Conservation (phyloP, 2,797 vertebrate species). For the Macroramphosus scolopax region DNA sequence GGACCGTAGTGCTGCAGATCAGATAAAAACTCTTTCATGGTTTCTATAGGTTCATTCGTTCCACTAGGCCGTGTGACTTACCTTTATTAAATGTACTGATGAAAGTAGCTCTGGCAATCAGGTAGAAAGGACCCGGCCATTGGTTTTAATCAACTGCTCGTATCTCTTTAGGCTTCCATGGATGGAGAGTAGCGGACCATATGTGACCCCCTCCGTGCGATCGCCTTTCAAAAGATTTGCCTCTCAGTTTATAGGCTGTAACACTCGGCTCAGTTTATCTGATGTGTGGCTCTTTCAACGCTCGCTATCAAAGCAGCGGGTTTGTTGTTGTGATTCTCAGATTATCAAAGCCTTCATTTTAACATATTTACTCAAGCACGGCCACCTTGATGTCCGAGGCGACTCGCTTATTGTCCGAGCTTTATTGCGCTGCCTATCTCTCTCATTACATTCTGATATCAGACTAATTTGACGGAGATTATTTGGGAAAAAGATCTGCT, state of each 20-base stretch:
- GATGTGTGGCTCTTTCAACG: conserved; percentile 23
- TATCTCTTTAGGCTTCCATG: conserved; percentile 51
- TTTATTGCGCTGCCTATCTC: conserved; percentile 59
- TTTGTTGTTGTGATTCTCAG: conserved; percentile 27
- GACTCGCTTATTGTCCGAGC: conserved; percentile 47
- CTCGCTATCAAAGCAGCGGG: conserved; percentile 15
- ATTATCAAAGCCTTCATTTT: conserved; percentile 45
- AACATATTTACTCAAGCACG: conserved; percentile 48
- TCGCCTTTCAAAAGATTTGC: conserved; percentile 45
- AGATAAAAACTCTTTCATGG: conserved; percentile 19
- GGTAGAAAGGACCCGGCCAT: conserved; percentile 47
- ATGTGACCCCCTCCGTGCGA: conserved; percentile 48
- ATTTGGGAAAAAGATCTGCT: conserved; percentile 34
- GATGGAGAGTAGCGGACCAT: conserved; percentile 53
- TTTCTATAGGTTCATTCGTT: conserved; percentile 25
- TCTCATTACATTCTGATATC: conserved; percentile 56
- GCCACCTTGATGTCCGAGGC: conserved; percentile 36
- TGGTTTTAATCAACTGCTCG: conserved; percentile 68
- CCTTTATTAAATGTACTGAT: conserved; percentile 60
- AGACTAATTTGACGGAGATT: conserved; percentile 51
- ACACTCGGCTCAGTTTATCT: conserved; percentile 32
- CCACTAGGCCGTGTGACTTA: conserved; percentile 38
- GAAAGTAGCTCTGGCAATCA: conserved; percentile 63
- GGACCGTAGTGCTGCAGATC: conserved; percentile 5
- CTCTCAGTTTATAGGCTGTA: conserved; percentile 29